These are phyloP conservation scores for Triplophysa rosa DNA, from an alignment of 2,113 vertebrate species.

Conservation along the genomic window DNA sequence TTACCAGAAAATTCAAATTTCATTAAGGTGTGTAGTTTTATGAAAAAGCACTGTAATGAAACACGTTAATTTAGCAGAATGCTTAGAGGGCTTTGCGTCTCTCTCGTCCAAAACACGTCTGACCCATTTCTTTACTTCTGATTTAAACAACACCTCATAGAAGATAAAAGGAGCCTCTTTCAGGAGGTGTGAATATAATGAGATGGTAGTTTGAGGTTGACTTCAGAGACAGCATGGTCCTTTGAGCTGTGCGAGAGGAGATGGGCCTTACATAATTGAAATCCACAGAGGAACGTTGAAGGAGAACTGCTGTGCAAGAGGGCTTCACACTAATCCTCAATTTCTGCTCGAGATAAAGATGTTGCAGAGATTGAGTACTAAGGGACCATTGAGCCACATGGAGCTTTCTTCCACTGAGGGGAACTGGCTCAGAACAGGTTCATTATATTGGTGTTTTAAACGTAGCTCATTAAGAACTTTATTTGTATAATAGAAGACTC, in stretches of 20 bases:
- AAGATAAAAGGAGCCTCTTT: conserved; percentile 30
- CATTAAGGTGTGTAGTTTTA: too few species aligned
- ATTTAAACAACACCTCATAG: conserved; percentile 40
- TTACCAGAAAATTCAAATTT: too few species aligned
- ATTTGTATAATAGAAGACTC: background rate
- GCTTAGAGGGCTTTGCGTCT: background rate
- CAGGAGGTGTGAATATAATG: conserved; percentile 46
- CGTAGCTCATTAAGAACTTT: background rate
- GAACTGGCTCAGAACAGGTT: background rate
- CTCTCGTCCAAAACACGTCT: background rate
- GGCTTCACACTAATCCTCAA: conserved; percentile 38
- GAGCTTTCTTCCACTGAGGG: background rate
- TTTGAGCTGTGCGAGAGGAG: conserved; percentile 46
- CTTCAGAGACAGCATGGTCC: conserved; percentile 42
- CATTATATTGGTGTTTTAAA: background rate
- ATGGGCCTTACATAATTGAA: conserved; percentile 48
- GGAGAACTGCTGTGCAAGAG: conserved; percentile 29
- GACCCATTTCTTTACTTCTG: conserved; percentile 44
- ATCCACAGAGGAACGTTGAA: conserved; percentile 31
- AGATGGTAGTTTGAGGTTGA: conserved; percentile 40
- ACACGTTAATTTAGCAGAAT: too few species aligned
- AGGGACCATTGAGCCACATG: background rate
- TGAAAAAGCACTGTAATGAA: too few species aligned
- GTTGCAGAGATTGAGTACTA: background rate
- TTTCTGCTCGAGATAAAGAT: conserved; percentile 16